These are phyloP conservation scores for Reticulitermes speratus DNA, from an alignment of 1,140 invertebrate species.

Conservation along the genomic window DNA sequence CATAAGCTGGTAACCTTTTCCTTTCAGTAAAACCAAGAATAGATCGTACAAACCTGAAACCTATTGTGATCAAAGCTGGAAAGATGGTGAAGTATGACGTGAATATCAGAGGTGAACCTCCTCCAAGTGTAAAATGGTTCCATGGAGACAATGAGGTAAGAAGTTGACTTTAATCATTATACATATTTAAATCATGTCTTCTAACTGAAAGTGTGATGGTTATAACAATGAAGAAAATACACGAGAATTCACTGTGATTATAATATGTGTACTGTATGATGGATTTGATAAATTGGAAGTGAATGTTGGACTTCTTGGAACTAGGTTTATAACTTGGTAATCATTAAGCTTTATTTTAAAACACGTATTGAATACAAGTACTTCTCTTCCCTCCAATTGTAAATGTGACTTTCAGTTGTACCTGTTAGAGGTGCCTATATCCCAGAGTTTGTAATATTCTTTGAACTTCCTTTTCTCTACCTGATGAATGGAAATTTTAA, in stretches of 20 bases:
- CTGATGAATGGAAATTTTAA: no score
- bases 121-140: slow-evolving; percentile 90
- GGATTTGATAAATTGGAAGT: no score
- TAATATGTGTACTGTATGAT: neutral
- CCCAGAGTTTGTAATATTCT: no score
- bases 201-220: neutral
- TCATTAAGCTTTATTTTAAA: no score
- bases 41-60: slow-evolving; percentile 90
- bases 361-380: no score
- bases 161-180: neutral
- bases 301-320: no score
- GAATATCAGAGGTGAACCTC: slow-evolving; percentile 91
- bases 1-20: slow-evolving; percentile 30
- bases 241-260: neutral
- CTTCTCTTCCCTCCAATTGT: no score
- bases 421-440: no score
- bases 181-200: neutral
- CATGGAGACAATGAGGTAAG: slow-evolving; percentile 56
- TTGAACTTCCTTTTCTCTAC: no score
- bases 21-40: slow-evolving; percentile 91
- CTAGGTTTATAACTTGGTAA: no score
- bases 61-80: slow-evolving; percentile 84
- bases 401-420: no score
- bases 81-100: slow-evolving; percentile 91
- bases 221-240: neutral